Base-by-base conservation (phyloP, 2,888 invertebrate genomes). In the Leucoma salicis region DNA sequence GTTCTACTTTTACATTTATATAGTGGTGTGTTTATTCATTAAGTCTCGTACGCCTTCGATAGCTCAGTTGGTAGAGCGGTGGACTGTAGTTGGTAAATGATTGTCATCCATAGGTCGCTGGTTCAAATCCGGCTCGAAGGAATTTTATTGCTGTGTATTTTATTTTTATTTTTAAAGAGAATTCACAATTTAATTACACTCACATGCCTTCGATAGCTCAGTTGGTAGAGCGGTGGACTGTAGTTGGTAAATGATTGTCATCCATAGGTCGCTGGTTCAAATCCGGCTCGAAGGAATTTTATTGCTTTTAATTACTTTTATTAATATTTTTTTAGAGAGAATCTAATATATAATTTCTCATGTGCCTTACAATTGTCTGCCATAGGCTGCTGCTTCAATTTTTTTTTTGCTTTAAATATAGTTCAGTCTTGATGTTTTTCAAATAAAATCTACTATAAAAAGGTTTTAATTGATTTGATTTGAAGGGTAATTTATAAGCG, bases 181-280 rank as follows among this genome's bases (percentile, higher is more conserved):
- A 13, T 24, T 21, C 8, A 18, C 24, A 6, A 24, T 33, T 12
- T 21, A 8, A 14, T 11, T 7, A 18, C 5, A 18, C 8, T 12
- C n/a, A 14, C n/a, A n/a, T 31, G 15, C 84, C 86, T 86, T 86
- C 86, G 85, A 88, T 88, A 87, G 86, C 88, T 88, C 87, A 88
- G 87, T 87, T 86, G 88, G 86, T 88, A 88, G 88, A 88, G 84
- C 87, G 87, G 88, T 88, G 86, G 85, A 86, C 85, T 86, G 84
- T 86, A 85, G 84, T 38, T 59, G 74, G 28, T 18, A 3, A 34
- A 7, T 1, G 36, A 58, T 56, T 74, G 87, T 50, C 41, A 91
- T 91, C 90, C 90, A 91, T 91, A 91, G 90, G 90, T 91, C 91
- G 86, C 91, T 91, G 91, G 91, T 91, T 91, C 91, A 91, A 91